Conservation (phyloP, 2,888 invertebrate genomes). For the Pachycephus smyrnensis region DNA sequence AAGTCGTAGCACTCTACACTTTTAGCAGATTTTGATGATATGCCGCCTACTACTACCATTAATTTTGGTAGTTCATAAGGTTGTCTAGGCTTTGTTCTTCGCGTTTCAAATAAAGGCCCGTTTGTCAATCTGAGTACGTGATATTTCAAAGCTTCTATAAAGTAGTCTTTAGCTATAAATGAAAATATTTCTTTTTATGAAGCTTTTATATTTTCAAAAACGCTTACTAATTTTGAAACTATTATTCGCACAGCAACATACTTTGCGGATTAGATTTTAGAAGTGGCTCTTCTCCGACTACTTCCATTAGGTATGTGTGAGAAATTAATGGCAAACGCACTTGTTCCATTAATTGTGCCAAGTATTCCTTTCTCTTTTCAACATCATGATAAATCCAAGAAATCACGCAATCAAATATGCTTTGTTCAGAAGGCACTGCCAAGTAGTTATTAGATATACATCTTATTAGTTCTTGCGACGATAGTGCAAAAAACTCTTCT, state of each 20-base stretch:
- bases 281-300: slow-evolving; percentile 89
- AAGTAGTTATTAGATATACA: slow-evolving; percentile 90
- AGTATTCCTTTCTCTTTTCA: slow-evolving; percentile 74
- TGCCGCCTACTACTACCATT: slow-evolving; percentile 91
- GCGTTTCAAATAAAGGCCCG: slow-evolving; percentile 79
- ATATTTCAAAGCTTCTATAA: slow-evolving; percentile 95
- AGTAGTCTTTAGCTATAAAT: slow-evolving; percentile 78
- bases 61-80: slow-evolving; percentile 87
- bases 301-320: slow-evolving; percentile 88
- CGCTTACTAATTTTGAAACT: too few species aligned
- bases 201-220: too few species aligned
- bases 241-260: too few species aligned
- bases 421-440: slow-evolving; percentile 87
- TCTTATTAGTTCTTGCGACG: slow-evolving; percentile 79
- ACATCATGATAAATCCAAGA: slow-evolving; percentile 82
- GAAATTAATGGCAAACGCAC: slow-evolving; percentile 92
- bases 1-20: slow-evolving; percentile 92
- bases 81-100: slow-evolving; percentile 83
- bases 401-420: slow-evolving; percentile 88
- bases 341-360: slow-evolving; percentile 88
- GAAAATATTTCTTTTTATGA: too few species aligned
- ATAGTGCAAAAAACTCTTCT: slow-evolving; percentile 87
- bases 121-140: slow-evolving; percentile 91
- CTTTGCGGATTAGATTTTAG: slow-evolving; percentile 84
- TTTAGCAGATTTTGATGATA: slow-evolving; percentile 96